Conservation (phyloP, 1,140 invertebrate species). For the Thaumatotibia leucotreta region DNA sequence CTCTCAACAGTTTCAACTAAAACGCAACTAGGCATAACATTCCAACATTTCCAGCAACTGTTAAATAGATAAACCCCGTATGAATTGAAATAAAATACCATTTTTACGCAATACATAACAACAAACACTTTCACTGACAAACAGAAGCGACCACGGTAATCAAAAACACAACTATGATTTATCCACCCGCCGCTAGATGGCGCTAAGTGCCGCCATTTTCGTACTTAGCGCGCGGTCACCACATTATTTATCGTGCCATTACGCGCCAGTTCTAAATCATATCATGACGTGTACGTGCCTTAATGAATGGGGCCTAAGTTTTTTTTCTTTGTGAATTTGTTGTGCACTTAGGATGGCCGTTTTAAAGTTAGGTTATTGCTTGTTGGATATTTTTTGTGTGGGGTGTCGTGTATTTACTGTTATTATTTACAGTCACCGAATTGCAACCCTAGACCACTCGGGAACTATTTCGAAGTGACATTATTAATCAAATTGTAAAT, state of each 20-base stretch:
- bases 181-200: slow-evolving; percentile 58
- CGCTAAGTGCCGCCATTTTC: slow-evolving; percentile 63
- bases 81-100: too few species aligned
- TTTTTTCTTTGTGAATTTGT: slow-evolving; percentile 66
- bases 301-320: slow-evolving; percentile 57
- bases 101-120: too few species aligned
- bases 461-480: too few species aligned
- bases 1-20: too few species aligned
- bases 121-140: background rate
- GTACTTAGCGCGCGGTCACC: slow-evolving; percentile 43
- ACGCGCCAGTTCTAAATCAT: slow-evolving; percentile 67
- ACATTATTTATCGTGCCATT: slow-evolving; percentile 74
- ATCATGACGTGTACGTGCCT: slow-evolving; percentile 58
- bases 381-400: background rate
- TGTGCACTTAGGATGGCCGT: slow-evolving; percentile 57
- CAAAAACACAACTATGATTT: slow-evolving; percentile 38
- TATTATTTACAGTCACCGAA: too few species aligned
- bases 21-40: too few species aligned
- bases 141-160: slow-evolving; percentile 22
- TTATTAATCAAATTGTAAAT: too few species aligned
- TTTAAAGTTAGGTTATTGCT: background rate
- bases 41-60: too few species aligned
- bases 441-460: too few species aligned
- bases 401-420: background rate
- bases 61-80: too few species aligned